A percentile compares a stretch with the other conserved stretches of the same genome.
phyloP scores from a whole-genome alignment of 2,888 invertebrate genomes.

The Acleris sparsana region DNA sequence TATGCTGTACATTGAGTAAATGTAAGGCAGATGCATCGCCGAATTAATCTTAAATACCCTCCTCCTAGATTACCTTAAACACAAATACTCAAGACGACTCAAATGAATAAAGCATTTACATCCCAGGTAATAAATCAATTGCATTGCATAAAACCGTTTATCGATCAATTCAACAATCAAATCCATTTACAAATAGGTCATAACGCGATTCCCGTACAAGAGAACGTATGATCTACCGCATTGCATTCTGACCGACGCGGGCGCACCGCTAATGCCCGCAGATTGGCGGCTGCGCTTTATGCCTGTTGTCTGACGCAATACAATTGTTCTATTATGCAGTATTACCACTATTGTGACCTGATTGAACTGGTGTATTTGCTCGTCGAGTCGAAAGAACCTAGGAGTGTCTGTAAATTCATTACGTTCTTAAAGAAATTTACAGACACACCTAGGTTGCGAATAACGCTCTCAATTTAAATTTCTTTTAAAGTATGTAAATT shows the following conservation, averaged over 20 bases:
- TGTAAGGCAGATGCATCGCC: too few species aligned
- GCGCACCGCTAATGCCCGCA: slow-evolving; percentile 20
- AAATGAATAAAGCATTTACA: too few species aligned
- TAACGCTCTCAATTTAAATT: too few species aligned
- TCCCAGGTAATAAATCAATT: too few species aligned
- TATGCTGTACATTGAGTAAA: too few species aligned
- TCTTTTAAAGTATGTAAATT: too few species aligned
- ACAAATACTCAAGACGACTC: too few species aligned
- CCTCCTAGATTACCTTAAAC: too few species aligned
- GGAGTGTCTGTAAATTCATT: neutral
- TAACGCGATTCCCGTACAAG: neutral
- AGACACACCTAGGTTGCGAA: too few species aligned
- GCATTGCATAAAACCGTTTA: too few species aligned
- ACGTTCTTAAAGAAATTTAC: too few species aligned
- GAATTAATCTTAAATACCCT: too few species aligned
- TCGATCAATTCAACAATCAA: neutral
- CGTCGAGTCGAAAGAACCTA: neutral
- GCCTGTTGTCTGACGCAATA: slow-evolving; percentile 24
- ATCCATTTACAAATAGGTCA: slow-evolving; percentile 5
- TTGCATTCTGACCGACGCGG: slow-evolving; percentile 1
- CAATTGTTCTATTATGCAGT: slow-evolving; percentile 31
- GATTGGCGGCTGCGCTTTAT: slow-evolving; percentile 27
- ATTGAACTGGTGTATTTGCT: neutral
- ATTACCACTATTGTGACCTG: slow-evolving; percentile 13
- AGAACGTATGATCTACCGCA: neutral